phyloP scores from a whole-genome alignment of 1,140 invertebrate species.

The Vanessa tameamea region DNA sequence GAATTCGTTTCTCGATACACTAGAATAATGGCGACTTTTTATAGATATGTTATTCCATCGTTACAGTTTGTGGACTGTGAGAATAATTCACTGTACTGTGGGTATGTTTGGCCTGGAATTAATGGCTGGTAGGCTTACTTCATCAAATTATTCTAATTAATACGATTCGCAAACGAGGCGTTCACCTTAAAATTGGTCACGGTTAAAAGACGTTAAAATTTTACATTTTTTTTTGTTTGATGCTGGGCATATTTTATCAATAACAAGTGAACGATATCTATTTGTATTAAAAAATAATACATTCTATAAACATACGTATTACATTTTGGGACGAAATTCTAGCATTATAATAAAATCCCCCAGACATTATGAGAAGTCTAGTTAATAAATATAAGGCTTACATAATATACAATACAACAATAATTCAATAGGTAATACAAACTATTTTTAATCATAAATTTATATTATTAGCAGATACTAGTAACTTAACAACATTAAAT shows the following conservation, averaged over 20 bases:
- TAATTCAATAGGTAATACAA: no score
- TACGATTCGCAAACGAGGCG: not conserved
- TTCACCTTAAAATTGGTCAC: conserved; percentile 21
- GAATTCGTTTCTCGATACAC: not conserved
- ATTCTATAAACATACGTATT: no score
- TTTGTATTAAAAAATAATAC: no score
- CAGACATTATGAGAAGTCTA: no score
- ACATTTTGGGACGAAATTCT: no score
- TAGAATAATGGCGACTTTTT: not conserved
- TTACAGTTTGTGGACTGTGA: conserved; percentile 4
- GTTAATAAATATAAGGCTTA: no score
- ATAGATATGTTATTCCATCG: not conserved
- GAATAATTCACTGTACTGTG: conserved; percentile 4
- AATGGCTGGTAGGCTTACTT: not conserved
- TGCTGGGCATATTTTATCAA: not conserved
- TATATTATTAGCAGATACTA: no score
- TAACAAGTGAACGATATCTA: not conserved
- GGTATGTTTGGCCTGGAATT: not conserved
- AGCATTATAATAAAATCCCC: no score
- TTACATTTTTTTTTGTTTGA: not conserved
- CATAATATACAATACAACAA: no score
- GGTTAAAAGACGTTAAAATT: not conserved
- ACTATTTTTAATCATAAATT: no score
- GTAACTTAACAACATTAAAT: no score
- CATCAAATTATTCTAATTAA: not conserved